Evolutionary conservation across 2,888 invertebrate species (phyloP), one percentile per base, ranked within the genome.

Genomic region (Arge pagana): DNA sequence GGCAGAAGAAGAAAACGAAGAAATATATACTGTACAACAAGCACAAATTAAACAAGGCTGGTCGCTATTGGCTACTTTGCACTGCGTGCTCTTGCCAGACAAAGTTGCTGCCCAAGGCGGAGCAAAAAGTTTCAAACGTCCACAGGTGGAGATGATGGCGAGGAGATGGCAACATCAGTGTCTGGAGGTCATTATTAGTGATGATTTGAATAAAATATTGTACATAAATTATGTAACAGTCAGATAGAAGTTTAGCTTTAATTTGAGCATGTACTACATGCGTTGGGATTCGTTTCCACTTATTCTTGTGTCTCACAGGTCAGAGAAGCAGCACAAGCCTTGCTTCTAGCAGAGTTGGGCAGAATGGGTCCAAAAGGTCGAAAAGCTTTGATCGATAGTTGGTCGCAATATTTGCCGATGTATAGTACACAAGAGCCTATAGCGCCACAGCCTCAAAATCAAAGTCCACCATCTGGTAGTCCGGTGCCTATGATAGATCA

Each of bases 131-230:
- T 96, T 93, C 78, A 93, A 96, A 72, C 85, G 94, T n/a, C 96
- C 97, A 0, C 93, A 94, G 77, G 93, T 99, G 3, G 98, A 99
- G 78, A 93, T 96, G 87, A 83, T 99, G 81, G 98, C 97, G 0
- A 86, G 96, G 13, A 83, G 96, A 56, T 99, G 99, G 99, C 98
- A 99, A 75, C 98, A 99, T 79, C 92, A 96, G 65, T 99, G 98
- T 76, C 83, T 98, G 4, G 98, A 99, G 81, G 95, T 96, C 39
- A 52, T 61, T 51, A 45, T n/a, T n/a, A n/a, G n/a, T n/a, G 21
- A 4, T 26, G 6, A 13, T 21, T 16, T n/a, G 7, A 15, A 1
- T 4, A 5, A 5, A 55, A 8, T 28, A 41, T 48, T 37, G 11
- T 26, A 30, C 3, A n/a, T n/a, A n/a, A n/a, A n/a, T n/a, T n/a